Percentiles rank a stretch among this genome's conserved stretches.
Conservation (phyloP, 1,140 invertebrate species). For the Reticulitermes speratus region DNA sequence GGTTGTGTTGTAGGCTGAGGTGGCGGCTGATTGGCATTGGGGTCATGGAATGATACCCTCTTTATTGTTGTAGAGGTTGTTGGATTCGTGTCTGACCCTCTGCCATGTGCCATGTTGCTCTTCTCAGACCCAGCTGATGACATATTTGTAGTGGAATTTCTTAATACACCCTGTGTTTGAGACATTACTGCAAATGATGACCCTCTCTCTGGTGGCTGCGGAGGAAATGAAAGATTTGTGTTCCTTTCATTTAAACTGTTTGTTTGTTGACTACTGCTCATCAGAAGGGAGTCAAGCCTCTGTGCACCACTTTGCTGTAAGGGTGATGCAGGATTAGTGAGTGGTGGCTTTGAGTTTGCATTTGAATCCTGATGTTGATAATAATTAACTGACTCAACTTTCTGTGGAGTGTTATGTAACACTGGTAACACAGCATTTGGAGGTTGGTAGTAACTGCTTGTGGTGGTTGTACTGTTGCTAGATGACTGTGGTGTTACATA, state of each 20-base stretch:
- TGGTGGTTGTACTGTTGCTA: neutral
- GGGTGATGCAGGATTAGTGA: neutral
- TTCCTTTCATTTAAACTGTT: neutral
- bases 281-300: conserved; percentile 32
- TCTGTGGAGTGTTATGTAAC: neutral
- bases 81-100: neutral
- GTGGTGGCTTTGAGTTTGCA: neutral
- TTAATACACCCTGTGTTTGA: conserved; percentile 39
- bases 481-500: conserved; percentile 23
- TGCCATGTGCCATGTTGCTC: neutral
- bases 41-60: conserved; percentile 75
- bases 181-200: conserved; percentile 82
- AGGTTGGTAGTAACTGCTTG: conserved; percentile 14
- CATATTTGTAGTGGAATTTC: conserved; percentile 12
- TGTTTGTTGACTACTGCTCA: neutral
- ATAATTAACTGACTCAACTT: neutral
- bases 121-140: neutral
- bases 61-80: conserved; percentile 42
- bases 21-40: conserved; percentile 57
- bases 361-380: neutral
- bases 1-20: conserved; percentile 44
- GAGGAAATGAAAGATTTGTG: conserved; percentile 45
- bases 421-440: neutral
- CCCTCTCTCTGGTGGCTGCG: conserved; percentile 73
- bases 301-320: conserved; percentile 28